Percentiles rank a stretch among this genome's conserved stretches.
phyloP scores from a whole-genome alignment of 2,113 vertebrate genomes.

The Heterochromis multidens region DNA sequence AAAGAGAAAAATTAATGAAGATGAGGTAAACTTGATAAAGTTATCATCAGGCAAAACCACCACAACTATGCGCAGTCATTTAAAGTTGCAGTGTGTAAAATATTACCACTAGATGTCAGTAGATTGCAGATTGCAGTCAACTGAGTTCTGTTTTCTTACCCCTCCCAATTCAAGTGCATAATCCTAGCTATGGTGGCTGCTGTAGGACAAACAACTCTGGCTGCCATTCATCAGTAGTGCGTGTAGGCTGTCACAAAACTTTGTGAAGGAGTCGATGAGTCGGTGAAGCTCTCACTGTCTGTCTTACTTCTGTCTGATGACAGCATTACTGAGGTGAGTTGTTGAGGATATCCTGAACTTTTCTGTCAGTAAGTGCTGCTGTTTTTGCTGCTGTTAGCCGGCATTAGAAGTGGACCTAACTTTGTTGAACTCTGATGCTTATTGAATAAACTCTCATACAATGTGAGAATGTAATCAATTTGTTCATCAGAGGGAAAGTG shows the following conservation, averaged over 20 bases:
- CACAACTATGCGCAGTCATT: background rate
- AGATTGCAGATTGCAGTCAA: background rate
- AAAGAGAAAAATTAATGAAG: too few species aligned
- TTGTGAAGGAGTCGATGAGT: background rate
- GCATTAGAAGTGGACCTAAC: background rate
- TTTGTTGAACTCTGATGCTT: background rate
- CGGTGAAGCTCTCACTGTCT: background rate
- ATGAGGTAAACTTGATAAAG: too few species aligned
- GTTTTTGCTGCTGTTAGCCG: background rate
- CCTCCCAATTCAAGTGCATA: background rate
- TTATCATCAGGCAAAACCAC: too few species aligned
- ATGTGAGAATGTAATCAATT: background rate
- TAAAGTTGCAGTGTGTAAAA: background rate
- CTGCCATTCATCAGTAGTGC: background rate
- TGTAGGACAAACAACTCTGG: background rate
- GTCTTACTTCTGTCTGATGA: background rate
- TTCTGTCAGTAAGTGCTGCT: background rate
- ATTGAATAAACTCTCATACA: too few species aligned
- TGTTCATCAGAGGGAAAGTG: background rate
- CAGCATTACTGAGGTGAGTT: background rate
- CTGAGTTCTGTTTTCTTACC: background rate
- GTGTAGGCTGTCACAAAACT: background rate
- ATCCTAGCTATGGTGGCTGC: too few species aligned
- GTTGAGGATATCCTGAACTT: background rate
- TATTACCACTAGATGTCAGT: background rate